These are phyloP conservation scores for Perizoma affinitatum DNA, from an alignment of 2,888 invertebrate species.

Conservation along the genomic window DNA sequence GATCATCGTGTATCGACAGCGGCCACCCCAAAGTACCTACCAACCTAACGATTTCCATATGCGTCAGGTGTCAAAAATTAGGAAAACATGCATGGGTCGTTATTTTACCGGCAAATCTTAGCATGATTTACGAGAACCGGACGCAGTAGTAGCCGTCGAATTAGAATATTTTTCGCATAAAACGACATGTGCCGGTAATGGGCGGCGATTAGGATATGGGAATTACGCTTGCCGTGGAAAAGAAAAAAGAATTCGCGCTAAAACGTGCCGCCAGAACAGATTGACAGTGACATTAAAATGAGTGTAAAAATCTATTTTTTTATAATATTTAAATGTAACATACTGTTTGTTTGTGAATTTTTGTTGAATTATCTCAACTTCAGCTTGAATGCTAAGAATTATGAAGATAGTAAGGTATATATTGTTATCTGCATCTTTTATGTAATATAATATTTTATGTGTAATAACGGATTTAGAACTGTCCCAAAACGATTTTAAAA, in stretches of 20 bases:
- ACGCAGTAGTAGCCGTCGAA: conserved; percentile 28
- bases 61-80: conserved; percentile 30
- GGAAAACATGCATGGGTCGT: conserved; percentile 18
- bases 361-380: no score
- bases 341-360: neutral
- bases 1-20: no score
- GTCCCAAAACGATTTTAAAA: conserved; percentile 29
- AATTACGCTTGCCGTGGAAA: conserved; percentile 29
- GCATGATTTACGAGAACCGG: conserved; percentile 34
- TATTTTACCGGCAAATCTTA: conserved; percentile 32
- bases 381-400: no score
- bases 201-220: conserved; percentile 35
- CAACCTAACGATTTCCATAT: neutral
- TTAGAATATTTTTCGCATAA: conserved; percentile 42
- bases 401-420: no score
- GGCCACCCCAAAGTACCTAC: no score
- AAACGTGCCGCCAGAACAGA: conserved; percentile 18
- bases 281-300: conserved; percentile 24
- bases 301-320: neutral
- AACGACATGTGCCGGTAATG: conserved; percentile 40
- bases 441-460: no score
- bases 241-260: conserved; percentile 12
- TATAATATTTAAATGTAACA: conserved; percentile 7
- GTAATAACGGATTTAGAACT: conserved; percentile 9
- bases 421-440: no score